Evolutionary conservation across 37 sponge, comb jelly and placozoan genomes (phyloP).

Genomic region (Corticium candelabrum): DNA sequence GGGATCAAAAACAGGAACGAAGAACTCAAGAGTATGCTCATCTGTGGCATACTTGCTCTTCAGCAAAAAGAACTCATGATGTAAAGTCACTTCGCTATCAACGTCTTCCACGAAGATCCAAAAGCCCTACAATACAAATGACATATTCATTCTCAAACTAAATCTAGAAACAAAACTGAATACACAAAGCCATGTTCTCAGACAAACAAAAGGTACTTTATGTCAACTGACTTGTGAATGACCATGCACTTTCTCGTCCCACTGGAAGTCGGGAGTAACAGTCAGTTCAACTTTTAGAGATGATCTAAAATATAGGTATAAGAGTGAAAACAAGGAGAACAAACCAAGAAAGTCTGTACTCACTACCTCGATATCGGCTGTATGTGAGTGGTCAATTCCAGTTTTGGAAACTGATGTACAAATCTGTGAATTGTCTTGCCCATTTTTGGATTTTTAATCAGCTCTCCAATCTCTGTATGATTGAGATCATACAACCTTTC

Average conservation of each 20-base stretch:
- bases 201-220: not conserved
- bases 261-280: slow-evolving; percentile 98
- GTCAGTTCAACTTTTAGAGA: slow-evolving; percentile 93
- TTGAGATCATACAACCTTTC: slow-evolving; percentile 86
- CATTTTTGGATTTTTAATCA: slow-evolving; percentile 95
- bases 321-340: not conserved
- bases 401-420: slow-evolving; percentile 92
- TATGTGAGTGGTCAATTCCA: slow-evolving; percentile 90
- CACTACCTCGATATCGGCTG: slow-evolving; percentile 92
- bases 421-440: slow-evolving; percentile 95
- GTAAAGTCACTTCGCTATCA: slow-evolving; percentile 87
- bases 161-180: not conserved
- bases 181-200: not conserved
- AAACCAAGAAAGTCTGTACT: not conserved
- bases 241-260: slow-evolving; percentile 98
- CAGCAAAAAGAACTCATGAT: slow-evolving; percentile 94
- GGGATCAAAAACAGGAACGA: slow-evolving; percentile 98
- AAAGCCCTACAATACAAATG: slow-evolving; percentile 52
- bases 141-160: not conserved
- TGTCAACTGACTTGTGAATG: slow-evolving; percentile 50
- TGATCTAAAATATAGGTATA: slow-evolving; percentile 50
- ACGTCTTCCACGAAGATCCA: slow-evolving; percentile 98
- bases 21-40: slow-evolving; percentile 87
- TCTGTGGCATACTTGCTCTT: slow-evolving; percentile 83
- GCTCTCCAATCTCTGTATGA: slow-evolving; percentile 91